These are phyloP conservation scores for Zaprionus ornatus DNA, from an alignment of 1,140 invertebrate species.

Conservation along the genomic window DNA sequence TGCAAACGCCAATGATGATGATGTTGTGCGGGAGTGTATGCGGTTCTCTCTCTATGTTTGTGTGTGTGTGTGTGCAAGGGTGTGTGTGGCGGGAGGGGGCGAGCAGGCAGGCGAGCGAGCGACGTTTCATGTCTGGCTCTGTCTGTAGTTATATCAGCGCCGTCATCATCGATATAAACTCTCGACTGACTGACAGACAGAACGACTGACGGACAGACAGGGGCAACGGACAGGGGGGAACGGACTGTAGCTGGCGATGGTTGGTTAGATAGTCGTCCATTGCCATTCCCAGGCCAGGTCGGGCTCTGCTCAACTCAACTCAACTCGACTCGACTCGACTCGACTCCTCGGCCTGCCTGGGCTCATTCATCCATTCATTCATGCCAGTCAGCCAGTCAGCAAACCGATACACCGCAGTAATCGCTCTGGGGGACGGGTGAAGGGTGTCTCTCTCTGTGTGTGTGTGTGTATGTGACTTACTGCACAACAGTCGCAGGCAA, in stretches of 20 bases:
- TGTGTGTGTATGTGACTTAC: slow-evolving; percentile 48
- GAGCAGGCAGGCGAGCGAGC: slow-evolving; percentile 32
- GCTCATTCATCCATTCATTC: slow-evolving; percentile 80
- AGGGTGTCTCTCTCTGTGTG: background rate
- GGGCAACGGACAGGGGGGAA: background rate
- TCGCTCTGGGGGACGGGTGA: slow-evolving; percentile 2
- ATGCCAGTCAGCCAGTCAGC: slow-evolving; percentile 57
- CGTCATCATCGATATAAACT: slow-evolving; percentile 80
- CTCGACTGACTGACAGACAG: slow-evolving; percentile 51
- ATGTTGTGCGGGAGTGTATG: slow-evolving; percentile 10
- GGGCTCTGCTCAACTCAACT: slow-evolving; percentile 20
- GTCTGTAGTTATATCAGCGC: slow-evolving; percentile 70
- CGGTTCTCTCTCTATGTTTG: background rate
- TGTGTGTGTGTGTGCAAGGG: slow-evolving; percentile 25
- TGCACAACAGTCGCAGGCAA: slow-evolving; percentile 29
- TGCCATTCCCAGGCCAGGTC: slow-evolving; percentile 40
- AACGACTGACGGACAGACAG: background rate
- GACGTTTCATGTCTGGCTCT: slow-evolving; percentile 51
- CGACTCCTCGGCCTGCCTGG: slow-evolving; percentile 51
- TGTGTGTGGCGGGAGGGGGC: slow-evolving; percentile 17
- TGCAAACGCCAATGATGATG: slow-evolving; percentile 65
- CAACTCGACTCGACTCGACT: slow-evolving; percentile 17
- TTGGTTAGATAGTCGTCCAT: slow-evolving; percentile 39
- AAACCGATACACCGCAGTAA: slow-evolving; percentile 50
- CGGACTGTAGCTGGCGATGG: slow-evolving; percentile 17